These are phyloP conservation scores for Clistopyga incitator DNA, from an alignment of 2,888 invertebrate genomes.

Conservation along the genomic window DNA sequence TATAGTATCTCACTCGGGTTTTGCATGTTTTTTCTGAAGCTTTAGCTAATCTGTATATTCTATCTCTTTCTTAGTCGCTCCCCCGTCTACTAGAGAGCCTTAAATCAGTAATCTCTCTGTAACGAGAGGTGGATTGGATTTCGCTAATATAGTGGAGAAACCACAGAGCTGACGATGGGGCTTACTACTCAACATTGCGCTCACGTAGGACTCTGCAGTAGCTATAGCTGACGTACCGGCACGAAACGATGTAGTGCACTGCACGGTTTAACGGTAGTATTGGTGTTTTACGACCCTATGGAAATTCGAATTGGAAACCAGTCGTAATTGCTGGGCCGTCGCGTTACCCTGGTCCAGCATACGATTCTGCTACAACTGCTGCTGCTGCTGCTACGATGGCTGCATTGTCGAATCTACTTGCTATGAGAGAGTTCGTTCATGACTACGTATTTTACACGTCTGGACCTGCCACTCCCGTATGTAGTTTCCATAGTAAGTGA, in stretches of 20 bases:
- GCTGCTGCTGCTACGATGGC: slow-evolving; percentile 33
- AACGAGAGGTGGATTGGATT: slow-evolving; percentile 62
- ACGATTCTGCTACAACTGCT: slow-evolving; percentile 21
- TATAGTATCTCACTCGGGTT: slow-evolving; percentile 42
- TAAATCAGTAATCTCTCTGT: slow-evolving; percentile 62
- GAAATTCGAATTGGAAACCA: slow-evolving; percentile 69
- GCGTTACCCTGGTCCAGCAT: slow-evolving; percentile 43
- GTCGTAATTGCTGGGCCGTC: slow-evolving; percentile 67
- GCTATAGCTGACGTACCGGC: slow-evolving; percentile 12
- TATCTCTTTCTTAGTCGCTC: slow-evolving; percentile 36
- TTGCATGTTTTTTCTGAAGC: not conserved
- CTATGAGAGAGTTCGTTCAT: slow-evolving; percentile 20
- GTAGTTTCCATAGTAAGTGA: not conserved
- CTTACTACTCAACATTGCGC: slow-evolving; percentile 60
- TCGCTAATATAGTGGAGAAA: slow-evolving; percentile 57
- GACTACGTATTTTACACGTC: slow-evolving; percentile 26
- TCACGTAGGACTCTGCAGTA: slow-evolving; percentile 54
- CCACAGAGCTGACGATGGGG: slow-evolving; percentile 50
- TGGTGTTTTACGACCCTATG: slow-evolving; percentile 68
- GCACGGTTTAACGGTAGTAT: slow-evolving; percentile 55
- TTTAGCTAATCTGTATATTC: slow-evolving; percentile 33
- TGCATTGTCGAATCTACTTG: slow-evolving; percentile 53
- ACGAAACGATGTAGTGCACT: not conserved
- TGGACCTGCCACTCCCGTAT: slow-evolving; percentile 12
- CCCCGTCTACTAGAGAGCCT: slow-evolving; percentile 33